phyloP scores from a whole-genome alignment of 2,797 vertebrate species.

The Epinephelus coioides region DNA sequence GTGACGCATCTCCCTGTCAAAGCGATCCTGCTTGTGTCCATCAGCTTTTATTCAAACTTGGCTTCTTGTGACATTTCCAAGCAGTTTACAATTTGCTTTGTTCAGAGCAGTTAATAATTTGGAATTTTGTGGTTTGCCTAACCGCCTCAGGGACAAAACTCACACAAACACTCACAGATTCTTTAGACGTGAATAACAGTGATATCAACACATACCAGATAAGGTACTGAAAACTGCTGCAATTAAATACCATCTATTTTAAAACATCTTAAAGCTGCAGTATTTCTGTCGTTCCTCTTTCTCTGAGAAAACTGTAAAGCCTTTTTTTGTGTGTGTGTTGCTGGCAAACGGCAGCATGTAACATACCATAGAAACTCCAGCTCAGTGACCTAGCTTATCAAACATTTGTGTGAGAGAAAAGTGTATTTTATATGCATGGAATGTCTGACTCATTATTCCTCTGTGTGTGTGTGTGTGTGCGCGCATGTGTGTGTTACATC shows the following conservation, averaged over 20 bases:
- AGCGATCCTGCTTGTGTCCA: background rate
- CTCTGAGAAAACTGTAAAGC: constrained; percentile 4
- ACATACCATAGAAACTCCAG: constrained; percentile 34
- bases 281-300: constrained; percentile 42
- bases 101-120: constrained; percentile 57
- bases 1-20: constrained; percentile 10
- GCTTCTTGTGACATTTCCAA: constrained; percentile 40
- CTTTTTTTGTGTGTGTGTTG: constrained; percentile 3
- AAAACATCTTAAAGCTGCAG: constrained; percentile 22
- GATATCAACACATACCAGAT: constrained; percentile 64
- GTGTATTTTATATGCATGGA: constrained; percentile 60
- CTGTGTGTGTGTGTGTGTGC: constrained; percentile 43
- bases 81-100: constrained; percentile 40
- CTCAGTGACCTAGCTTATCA: constrained; percentile 49
- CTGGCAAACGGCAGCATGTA: constrained; percentile 33
- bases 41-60: background rate
- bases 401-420: constrained; percentile 53
- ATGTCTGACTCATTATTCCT: constrained; percentile 65
- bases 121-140: constrained; percentile 67
- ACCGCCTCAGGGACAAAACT: constrained; percentile 50
- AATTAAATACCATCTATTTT: constrained; percentile 39
- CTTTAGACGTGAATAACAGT: constrained; percentile 59
- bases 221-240: constrained; percentile 36
- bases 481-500: constrained; percentile 45
- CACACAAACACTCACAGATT: constrained; percentile 65